A percentile compares a stretch with the other conserved stretches of the same genome.
phyloP scores from a whole-genome alignment of 2,797 vertebrate species.

The Trachops cirrhosus region DNA sequence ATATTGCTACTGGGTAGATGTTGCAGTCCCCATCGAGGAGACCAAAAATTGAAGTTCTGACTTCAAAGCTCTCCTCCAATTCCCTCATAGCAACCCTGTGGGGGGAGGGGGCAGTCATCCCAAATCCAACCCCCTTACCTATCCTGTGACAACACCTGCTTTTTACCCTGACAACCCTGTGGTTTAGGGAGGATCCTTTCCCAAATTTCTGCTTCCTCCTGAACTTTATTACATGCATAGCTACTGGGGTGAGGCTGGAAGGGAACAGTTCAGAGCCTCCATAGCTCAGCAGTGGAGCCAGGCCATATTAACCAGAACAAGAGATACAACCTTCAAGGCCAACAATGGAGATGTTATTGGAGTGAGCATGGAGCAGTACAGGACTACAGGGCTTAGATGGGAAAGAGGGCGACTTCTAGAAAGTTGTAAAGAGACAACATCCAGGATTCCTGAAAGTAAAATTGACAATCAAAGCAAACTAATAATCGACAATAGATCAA shows the following conservation, averaged over 20 bases:
- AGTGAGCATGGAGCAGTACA: not conserved
- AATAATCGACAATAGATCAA: not conserved
- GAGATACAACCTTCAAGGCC: not conserved
- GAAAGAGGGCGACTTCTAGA: not conserved
- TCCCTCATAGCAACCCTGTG: not conserved
- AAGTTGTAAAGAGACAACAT: not conserved
- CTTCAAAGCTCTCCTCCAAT: not conserved
- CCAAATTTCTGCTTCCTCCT: not conserved
- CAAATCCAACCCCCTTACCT: not conserved
- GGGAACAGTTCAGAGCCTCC: not conserved
- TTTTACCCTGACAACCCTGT: not conserved
- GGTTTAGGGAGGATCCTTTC: not conserved
- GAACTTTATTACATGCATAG: not conserved
- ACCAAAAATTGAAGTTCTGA: not conserved
- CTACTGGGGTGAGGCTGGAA: not conserved
- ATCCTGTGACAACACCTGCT: not conserved
- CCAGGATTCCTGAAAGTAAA: not conserved
- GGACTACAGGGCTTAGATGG: not conserved
- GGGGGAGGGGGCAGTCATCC: accelerated
- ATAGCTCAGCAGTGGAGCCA: not conserved
- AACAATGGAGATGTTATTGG: not conserved
- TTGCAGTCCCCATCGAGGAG: not conserved
- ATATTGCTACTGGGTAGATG: not conserved
- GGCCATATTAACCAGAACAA: not conserved
- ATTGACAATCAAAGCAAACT: not conserved